These are phyloP conservation scores for Henricia sp. DNA, from an alignment of 53 echinoderm and acorn worm species.

Conservation along the genomic window DNA sequence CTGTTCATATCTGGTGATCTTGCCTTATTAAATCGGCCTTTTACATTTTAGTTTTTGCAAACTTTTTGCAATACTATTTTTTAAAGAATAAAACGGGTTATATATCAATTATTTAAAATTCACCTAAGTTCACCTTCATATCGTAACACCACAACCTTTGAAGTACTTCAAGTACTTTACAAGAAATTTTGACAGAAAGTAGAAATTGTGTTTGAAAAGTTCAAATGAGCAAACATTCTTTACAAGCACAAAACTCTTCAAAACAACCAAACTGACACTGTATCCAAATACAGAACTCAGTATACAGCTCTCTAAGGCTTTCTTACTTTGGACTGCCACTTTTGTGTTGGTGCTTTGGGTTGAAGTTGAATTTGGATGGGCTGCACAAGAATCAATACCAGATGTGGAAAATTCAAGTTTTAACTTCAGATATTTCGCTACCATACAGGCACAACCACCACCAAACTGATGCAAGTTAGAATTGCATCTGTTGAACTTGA, in stretches of 20 bases:
- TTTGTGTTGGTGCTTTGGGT: conserved; percentile 7
- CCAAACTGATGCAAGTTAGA: no score
- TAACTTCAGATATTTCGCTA: no score
- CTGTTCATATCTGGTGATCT: no score
- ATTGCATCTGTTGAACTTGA: no score
- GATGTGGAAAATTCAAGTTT: no score
- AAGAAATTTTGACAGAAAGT: conserved; percentile 50
- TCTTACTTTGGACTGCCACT: background rate
- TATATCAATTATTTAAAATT: background rate
- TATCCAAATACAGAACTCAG: background rate
- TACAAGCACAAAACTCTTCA: background rate
- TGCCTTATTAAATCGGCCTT: no score
- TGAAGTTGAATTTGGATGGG: background rate
- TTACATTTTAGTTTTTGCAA: no score
- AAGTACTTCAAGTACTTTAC: conserved; percentile 51
- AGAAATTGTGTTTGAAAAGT: conserved; percentile 24
- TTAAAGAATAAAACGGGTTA: background rate
- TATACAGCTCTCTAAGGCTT: background rate
- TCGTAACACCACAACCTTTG: conserved; percentile 54
- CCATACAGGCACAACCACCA: background rate
- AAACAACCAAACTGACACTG: conserved; percentile 1
- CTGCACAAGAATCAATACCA: background rate
- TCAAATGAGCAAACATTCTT: conserved; percentile 11
- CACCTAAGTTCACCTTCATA: conserved; percentile 48
- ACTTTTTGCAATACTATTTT: background rate